Base-by-base conservation (phyloP, 1,140 invertebrate genomes). In the Euura lappo region DNA sequence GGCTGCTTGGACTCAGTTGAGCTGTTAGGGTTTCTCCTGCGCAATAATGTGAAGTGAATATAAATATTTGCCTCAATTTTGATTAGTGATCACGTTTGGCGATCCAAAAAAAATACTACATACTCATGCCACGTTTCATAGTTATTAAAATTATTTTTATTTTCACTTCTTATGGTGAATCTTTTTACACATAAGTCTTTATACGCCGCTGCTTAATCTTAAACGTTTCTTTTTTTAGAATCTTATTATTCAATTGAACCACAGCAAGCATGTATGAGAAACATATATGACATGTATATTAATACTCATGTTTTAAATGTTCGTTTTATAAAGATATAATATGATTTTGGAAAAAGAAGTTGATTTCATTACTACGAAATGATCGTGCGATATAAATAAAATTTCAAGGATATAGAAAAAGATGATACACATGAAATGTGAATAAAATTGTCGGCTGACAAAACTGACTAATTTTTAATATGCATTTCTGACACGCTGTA, bases 11-110 rank as follows among this genome's bases (percentile, higher is more conserved):
- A 71, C 93, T 95, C 72, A 95, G 83, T 2, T 93, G 92, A 44
- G 92, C 93, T 75, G 89, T 92, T 45, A 93, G 90, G 42, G 91
- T 93, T 86, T 95, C 94, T 44, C 93, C 93, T 90, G 84, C 79
- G 44, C 79, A 83, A 74, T 80, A 47, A 42, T 42, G 45, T 64
- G 4, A 70, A 47, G 46, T 4, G 65, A 66, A 45, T 64, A 68
- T n/a, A 69, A 44, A 70, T 46, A 65, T 72, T 45, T 45, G 45
- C 43, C 44, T 51, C 28, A n/a, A 67, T 13, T 10, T 45, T 69
- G 8, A 69, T 6, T 2, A 42, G 69, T 70, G 45, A 47, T 10
- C 11, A 5, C 67, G 0, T 60, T 60, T 28, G 13, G 51, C 13
- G 51, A 2, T 28, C 28, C 28, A 28, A 28, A 4, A 60, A 60